A percentile compares a stretch with the other conserved stretches of the same genome.
Evolutionary conservation across 2,888 invertebrate genomes (phyloP).

Genomic region (Strigamia transsilvanica): DNA sequence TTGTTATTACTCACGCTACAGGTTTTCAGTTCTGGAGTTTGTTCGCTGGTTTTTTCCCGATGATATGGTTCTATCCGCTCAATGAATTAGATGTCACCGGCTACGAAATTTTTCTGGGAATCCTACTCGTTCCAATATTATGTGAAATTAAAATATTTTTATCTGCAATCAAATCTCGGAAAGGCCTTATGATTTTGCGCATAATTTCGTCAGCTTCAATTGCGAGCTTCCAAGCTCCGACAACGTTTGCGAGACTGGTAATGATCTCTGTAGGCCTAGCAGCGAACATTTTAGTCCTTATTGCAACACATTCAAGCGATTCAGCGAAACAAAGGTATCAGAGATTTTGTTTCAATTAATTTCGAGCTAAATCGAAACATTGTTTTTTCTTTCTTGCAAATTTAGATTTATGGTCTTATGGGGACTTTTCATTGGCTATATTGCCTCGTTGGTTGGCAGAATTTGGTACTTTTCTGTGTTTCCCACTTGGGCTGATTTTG

Average conservation of each 20-base stretch:
- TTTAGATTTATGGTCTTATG: constrained; percentile 60
- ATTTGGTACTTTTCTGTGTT: constrained; percentile 63
- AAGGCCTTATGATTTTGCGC: constrained; percentile 59
- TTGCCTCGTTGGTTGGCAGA: constrained; percentile 61
- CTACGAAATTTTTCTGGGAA: constrained; percentile 63
- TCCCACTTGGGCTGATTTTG: constrained; percentile 63
- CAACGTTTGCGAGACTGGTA: constrained; percentile 59
- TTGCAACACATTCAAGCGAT: constrained; percentile 61
- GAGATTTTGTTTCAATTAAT: background rate
- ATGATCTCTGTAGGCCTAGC: constrained; percentile 62
- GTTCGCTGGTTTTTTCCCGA: background rate
- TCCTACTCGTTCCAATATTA: constrained; percentile 62
- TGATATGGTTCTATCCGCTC: constrained; percentile 61
- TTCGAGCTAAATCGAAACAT: too few species aligned
- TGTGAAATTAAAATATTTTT: constrained; percentile 55
- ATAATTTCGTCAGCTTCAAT: constrained; percentile 60
- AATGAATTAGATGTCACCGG: constrained; percentile 65
- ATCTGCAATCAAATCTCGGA: constrained; percentile 11
- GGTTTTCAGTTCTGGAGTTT: background rate
- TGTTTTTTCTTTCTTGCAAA: too few species aligned
- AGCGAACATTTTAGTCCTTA: constrained; percentile 61
- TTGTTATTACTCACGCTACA: background rate
- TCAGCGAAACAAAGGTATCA: constrained; percentile 60
- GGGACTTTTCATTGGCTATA: constrained; percentile 62
- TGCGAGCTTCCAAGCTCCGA: constrained; percentile 61